These are phyloP conservation scores for Anguilla anguilla DNA, from an alignment of 2,797 vertebrate genomes.

Conservation along the genomic window DNA sequence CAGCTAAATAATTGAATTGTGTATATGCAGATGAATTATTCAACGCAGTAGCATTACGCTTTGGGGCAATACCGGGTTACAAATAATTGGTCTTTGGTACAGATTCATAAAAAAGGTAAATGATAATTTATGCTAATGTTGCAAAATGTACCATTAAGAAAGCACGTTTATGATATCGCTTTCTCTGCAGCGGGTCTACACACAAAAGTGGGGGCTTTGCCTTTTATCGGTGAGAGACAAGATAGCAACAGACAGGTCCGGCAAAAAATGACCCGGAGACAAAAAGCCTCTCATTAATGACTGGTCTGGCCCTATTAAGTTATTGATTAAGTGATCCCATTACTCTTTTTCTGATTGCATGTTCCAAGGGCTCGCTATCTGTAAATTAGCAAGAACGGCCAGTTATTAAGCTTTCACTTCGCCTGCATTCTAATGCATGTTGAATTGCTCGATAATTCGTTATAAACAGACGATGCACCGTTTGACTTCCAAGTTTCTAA, in stretches of 20 bases:
- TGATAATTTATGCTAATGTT: too few species aligned
- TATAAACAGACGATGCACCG: neutral
- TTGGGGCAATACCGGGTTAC: neutral
- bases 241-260: neutral
- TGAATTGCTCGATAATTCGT: neutral
- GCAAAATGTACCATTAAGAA: too few species aligned
- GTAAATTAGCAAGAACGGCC: neutral
- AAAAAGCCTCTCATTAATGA: neutral
- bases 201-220: neutral
- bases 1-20: conserved; percentile 3
- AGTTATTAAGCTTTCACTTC: neutral
- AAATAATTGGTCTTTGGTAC: neutral
- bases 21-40: neutral
- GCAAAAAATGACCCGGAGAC: neutral
- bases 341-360: neutral
- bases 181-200: neutral
- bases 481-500: neutral
- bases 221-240: neutral
- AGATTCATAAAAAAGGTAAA: neutral
- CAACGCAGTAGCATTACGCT: neutral
- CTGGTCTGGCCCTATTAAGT: conserved; percentile 9
- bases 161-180: too few species aligned
- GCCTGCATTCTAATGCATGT: neutral
- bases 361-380: neutral
- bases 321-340: conserved; percentile 6